Evolutionary conservation across 2,888 invertebrate species (phyloP), one percentile per base, ranked within the genome.

Genomic region (Erebia aethiops): DNA sequence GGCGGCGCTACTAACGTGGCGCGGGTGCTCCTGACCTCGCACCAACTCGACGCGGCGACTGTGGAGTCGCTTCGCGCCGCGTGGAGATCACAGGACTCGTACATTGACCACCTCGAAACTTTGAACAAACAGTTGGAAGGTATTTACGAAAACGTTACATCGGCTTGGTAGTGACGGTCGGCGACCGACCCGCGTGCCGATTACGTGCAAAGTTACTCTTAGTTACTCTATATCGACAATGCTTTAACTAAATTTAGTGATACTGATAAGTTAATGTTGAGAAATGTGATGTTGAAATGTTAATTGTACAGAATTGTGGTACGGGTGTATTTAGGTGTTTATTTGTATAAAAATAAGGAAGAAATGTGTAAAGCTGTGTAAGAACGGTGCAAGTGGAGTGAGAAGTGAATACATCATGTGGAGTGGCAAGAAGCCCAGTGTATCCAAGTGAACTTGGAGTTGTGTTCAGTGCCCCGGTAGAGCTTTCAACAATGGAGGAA

Each of bases 61-160:
- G 93, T 94, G 83, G 95, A 95, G 79, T 95, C 96, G 81, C 94
- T 96, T 87, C 94, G 95, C 81, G 93, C 94, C 87, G 95, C 95
- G 84, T 96, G 96, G 96, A 94, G 94, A 88, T 95, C 95, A 88
- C 96, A 96, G 95, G 96, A 96, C 91, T 94, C 94, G 85, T 97
- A 96, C 94, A 94, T 96, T 91, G 95, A 96, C 87, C 94, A 94
- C 84, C 94, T 97, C 89, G 96, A 97, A 94, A 93, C 95, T 80
- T 95, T 96, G 93, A 94, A 95, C 89, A 94, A 95, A 92, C 95
- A 95, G 94, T 95, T 96, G 95, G 96, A 96, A 96, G 96, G 96
- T 96, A 96, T 94, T 94, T 92, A 93, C 88, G 91, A 88, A 88
- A 90, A 79, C 86, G 89, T 89, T 83, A 79, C 81, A 81, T 86